Evolutionary conservation across 2,113 vertebrate genomes (phyloP), one percentile per base, ranked within the genome.

Genomic region (Saguinus midas): DNA sequence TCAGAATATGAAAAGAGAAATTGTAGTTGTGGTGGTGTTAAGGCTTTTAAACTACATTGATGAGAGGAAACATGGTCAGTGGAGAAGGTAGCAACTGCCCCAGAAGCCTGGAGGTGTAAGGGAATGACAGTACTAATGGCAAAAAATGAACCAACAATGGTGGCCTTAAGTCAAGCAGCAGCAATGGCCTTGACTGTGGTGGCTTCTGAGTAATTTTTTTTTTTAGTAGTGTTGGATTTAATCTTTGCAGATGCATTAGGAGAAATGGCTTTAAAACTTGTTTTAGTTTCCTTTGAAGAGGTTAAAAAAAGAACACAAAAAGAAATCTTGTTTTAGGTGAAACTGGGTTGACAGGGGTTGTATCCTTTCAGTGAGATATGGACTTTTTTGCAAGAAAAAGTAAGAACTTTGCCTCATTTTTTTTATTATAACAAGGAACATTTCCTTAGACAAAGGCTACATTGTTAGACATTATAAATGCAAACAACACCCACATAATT

Each of bases 401-500:
- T 40, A 75, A 21, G 8, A 75, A 76, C 32, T 70, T 57, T 76
- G 6, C 20, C 40, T 32, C 37, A 80, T 84, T 93, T 81, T 45
- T 66, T 64, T 64, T 64, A 64, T 29, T 64, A 64, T 86, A 81
- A 64, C 27, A 68, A 45, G 10, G 12, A 68, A 66, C 21, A 75
- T 90, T 89, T 88, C 7, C 55, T 86, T 29, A 96, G 48, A 87
- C 48, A 93, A 95, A 90, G 8, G 25, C 17, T 87, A 57, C 21
- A 90, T n/a, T 86, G 55, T 73, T 92, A 75, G 89, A 90, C 9
- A 89, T 52, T 50, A 86, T 76, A 58, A 93, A 96, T 81, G 43
- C 40, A 57, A 94, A 68, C 40, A 86, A 70, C 17, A 78, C 25
- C 66, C 11, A 86, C 21, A 82, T 29, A 70, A 70, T 68, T 21